These are phyloP conservation scores for Grus americana DNA, from an alignment of 2,113 vertebrate species.

Conservation along the genomic window DNA sequence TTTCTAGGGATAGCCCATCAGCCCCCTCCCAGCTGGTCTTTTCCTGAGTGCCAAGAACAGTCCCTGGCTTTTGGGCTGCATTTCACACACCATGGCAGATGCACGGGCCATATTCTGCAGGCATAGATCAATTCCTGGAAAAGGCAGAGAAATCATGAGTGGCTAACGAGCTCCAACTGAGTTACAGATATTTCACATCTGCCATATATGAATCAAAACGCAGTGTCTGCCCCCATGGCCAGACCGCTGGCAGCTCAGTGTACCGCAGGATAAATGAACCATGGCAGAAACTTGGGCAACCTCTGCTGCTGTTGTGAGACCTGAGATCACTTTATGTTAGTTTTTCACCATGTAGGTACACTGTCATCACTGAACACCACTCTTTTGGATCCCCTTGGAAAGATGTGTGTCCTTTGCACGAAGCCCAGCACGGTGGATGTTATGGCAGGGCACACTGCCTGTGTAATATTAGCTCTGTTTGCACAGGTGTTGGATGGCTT, in stretches of 20 bases:
- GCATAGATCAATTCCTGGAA: not conserved
- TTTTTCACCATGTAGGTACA: not conserved
- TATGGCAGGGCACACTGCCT: not conserved
- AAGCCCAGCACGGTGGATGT: not conserved
- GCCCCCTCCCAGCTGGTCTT: not conserved
- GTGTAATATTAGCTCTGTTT: conserved; percentile 8
- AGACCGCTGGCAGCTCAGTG: not conserved
- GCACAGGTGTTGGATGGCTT: not conserved
- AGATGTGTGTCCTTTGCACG: not conserved
- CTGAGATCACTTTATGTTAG: not conserved
- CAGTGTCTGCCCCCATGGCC: not conserved
- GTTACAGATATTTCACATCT: not conserved
- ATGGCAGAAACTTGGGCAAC: not conserved
- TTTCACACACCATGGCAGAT: not conserved
- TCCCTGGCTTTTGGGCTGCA: not conserved
- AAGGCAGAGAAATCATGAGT: not conserved
- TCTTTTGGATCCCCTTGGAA: not conserved
- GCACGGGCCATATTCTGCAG: not conserved
- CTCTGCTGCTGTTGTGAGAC: not conserved
- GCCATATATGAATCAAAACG: not conserved
- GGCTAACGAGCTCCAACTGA: not conserved
- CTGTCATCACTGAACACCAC: not conserved
- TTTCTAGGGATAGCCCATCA: not conserved
- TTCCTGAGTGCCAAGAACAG: not conserved
- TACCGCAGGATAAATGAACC: not conserved